Conservation (phyloP, 1,140 invertebrate species). For the Drosophila arizonae region DNA sequence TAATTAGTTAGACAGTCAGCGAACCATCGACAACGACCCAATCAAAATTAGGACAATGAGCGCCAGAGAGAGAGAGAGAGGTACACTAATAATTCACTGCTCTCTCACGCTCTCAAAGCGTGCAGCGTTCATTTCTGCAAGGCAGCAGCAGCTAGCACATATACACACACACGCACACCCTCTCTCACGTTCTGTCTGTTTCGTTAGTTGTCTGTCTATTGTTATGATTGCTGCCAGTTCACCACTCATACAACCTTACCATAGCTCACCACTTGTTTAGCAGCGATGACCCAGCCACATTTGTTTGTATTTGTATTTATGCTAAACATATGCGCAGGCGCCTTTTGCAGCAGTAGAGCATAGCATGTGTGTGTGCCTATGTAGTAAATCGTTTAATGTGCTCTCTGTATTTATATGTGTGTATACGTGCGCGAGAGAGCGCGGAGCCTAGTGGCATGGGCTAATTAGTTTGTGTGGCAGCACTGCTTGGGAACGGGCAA, state of each 20-base stretch:
- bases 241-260: background rate
- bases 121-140: slow-evolving; percentile 76
- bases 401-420: slow-evolving; percentile 49
- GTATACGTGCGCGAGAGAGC: slow-evolving; percentile 24
- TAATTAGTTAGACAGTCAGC: slow-evolving; percentile 68
- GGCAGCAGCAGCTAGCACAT: slow-evolving; percentile 7
- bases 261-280: slow-evolving; percentile 3
- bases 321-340: slow-evolving; percentile 37
- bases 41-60: slow-evolving; percentile 61
- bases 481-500: slow-evolving; percentile 29
- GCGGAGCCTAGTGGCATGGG: background rate
- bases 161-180: background rate
- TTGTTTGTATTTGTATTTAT: slow-evolving; percentile 40
- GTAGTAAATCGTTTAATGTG: slow-evolving; percentile 11
- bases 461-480: slow-evolving; percentile 30
- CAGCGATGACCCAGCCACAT: slow-evolving; percentile 30
- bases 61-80: background rate
- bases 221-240: slow-evolving; percentile 31
- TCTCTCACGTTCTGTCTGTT: slow-evolving; percentile 26
- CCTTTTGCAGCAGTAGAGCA: slow-evolving; percentile 14
- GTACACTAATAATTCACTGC: background rate
- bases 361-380: slow-evolving; percentile 6
- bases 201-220: slow-evolving; percentile 10
- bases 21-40: slow-evolving; percentile 17
- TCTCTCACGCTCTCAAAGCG: slow-evolving; percentile 12